phyloP scores from a whole-genome alignment of 2,888 invertebrate genomes.

The Agrochola lychnidis region DNA sequence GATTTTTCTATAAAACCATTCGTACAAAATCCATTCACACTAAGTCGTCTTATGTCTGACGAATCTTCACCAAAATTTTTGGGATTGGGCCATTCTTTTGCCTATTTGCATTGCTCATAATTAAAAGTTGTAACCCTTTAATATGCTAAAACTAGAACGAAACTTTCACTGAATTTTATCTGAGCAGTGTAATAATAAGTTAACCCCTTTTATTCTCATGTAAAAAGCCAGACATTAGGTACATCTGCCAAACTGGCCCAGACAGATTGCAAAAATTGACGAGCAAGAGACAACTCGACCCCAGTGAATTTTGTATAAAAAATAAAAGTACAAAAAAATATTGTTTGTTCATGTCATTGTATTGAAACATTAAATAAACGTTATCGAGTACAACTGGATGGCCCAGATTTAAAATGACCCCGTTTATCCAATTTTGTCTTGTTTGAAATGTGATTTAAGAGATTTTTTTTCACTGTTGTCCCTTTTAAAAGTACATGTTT shows the following conservation, averaged over 20 bases:
- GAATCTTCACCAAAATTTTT: not conserved
- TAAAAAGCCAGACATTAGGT: slow-evolving; percentile 7
- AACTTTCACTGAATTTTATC: not conserved
- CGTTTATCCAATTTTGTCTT: not conserved
- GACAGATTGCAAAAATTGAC: slow-evolving; percentile 7
- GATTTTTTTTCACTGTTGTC: not conserved
- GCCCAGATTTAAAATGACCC: not conserved
- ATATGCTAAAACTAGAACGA: slow-evolving; percentile 6
- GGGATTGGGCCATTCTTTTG: too few species aligned
- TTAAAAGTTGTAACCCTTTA: too few species aligned
- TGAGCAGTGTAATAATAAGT: slow-evolving; percentile 5
- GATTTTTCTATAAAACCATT: not conserved
- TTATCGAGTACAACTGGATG: slow-evolving; percentile 4
- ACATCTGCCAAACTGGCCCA: slow-evolving; percentile 30
- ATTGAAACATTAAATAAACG: slow-evolving; percentile 10
- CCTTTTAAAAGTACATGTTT: not conserved
- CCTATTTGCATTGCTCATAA: not conserved
- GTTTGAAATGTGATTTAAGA: not conserved
- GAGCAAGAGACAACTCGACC: slow-evolving; percentile 4
- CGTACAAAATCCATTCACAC: not conserved
- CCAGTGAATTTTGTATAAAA: not conserved
- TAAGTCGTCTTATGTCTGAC: not conserved
- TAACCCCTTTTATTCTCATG: not conserved
- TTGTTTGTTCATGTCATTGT: too few species aligned
- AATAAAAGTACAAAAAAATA: not conserved